Evolutionary conservation across 2,113 vertebrate genomes (phyloP).

Genomic region (Harpagus bidentatus): DNA sequence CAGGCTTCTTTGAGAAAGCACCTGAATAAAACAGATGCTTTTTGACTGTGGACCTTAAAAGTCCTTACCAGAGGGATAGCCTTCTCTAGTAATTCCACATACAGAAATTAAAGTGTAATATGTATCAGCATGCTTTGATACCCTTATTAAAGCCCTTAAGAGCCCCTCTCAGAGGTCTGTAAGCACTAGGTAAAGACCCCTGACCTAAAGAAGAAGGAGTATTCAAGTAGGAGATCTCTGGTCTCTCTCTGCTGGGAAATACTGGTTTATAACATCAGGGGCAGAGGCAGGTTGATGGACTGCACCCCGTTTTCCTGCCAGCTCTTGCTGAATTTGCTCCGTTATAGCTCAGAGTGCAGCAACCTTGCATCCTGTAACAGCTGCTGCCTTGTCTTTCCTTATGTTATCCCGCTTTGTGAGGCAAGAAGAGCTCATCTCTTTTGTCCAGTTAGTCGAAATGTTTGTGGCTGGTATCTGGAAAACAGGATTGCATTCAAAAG

Average conservation of each 20-base stretch:
- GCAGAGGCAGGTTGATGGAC: background rate
- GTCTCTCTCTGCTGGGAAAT: background rate
- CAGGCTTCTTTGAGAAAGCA: background rate
- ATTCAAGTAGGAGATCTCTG: background rate
- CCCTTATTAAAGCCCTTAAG: background rate
- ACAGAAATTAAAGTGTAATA: background rate
- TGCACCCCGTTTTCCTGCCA: background rate
- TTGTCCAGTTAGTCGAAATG: background rate
- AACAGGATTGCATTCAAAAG: background rate
- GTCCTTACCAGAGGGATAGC: background rate
- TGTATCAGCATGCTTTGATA: background rate
- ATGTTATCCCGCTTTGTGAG: background rate
- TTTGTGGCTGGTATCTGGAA: background rate
- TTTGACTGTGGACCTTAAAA: background rate
- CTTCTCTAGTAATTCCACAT: background rate
- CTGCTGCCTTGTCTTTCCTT: background rate
- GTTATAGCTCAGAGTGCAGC: background rate
- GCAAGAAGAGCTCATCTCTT: background rate
- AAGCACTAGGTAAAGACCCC: background rate
- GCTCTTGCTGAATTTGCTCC: background rate
- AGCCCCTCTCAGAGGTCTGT: background rate
- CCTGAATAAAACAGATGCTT: background rate
- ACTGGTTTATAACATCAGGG: background rate
- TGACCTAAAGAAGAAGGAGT: background rate
- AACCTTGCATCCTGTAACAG: background rate